A percentile compares a stretch with the other conserved stretches of the same genome.
phyloP scores from a whole-genome alignment of 2,888 invertebrate species.

The Panzeria rudis region DNA sequence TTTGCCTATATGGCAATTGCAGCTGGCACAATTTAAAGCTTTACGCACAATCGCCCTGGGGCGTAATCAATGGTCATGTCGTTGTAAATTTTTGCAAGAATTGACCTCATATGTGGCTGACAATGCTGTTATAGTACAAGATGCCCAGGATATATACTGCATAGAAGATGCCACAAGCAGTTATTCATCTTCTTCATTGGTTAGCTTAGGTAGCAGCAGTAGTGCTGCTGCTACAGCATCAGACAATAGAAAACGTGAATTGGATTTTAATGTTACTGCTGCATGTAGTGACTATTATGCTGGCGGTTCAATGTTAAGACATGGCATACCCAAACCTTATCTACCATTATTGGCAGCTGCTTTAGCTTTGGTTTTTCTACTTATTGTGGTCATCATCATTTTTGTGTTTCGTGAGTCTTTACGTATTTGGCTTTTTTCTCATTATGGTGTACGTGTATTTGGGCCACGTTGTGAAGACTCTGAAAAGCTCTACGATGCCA shows the following conservation, averaged over 20 bases:
- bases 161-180: conserved; percentile 84
- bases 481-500: conserved; percentile 95
- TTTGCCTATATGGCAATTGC: conserved; percentile 91
- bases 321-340: conserved; percentile 91
- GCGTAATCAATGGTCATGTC: conserved; percentile 95
- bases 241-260: conserved; percentile 87
- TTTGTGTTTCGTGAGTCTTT: conserved; percentile 94
- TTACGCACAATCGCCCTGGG: conserved; percentile 86
- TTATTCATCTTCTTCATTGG: conserved; percentile 15
- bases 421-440: conserved; percentile 93
- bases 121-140: conserved; percentile 91
- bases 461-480: conserved; percentile 90
- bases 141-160: conserved; percentile 92
- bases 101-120: conserved; percentile 93
- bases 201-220: conserved; percentile 66
- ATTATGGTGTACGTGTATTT: conserved; percentile 93
- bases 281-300: conserved; percentile 93
- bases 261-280: conserved; percentile 92
- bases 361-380: conserved; percentile 89
- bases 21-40: conserved; percentile 81
- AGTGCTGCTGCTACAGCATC: conserved; percentile 32
- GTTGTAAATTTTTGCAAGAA: conserved; percentile 94
- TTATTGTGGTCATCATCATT: conserved; percentile 90
- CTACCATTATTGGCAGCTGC: conserved; percentile 93
- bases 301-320: conserved; percentile 90